Base-by-base conservation (phyloP, 2,797 vertebrate genomes). In the Bradypodion pumilum region DNA sequence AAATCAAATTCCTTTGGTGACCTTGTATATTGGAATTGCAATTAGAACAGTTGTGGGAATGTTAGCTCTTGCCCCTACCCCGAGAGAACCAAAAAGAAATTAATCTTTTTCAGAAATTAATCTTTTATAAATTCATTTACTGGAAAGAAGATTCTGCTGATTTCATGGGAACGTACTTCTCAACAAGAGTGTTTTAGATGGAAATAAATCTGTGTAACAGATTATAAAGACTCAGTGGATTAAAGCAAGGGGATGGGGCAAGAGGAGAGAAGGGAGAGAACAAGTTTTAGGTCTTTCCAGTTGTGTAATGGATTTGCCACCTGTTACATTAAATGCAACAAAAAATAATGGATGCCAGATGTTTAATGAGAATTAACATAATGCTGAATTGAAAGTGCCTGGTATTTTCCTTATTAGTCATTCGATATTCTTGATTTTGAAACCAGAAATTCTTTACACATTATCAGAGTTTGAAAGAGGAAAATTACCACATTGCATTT, bases 71-170 rank as follows among this genome's bases (percentile, higher is more conserved):
- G 81, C 86, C 86, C 79, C 83, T 37, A 29, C 87, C 77, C 83
- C 68, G 15, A 86, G 85, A 66, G 66, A 88, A 87, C 90, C 74
- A 78, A 21, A 70, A 87, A 87, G 84, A 84, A 91, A 91, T 92
- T 90, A 92, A 90, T 93, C 90, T 93, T 93, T n/a, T 88, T 78
- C 82, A 59, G 88, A 88, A 91, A 80, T 75, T 27, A 88, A 92
- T 82, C 89, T 89, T 83, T 68, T 69, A 10, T 66, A 75, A 40
- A 44, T 2, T 56, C 9, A 40, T 76, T 21, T 52, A 82, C 42
- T 63, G 49, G 44, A 74, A 7, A 83, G 65, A 46, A 78, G 29
- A 25, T 66, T 15, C 12, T 35, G 6, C 19, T 72, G 52, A 69
- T 84, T 59, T 78, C 52, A 84, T 9, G 70, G 66, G 32, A 62